Base-by-base conservation (phyloP, 2,113 vertebrate species). In the Gymnobelideus leadbeateri region DNA sequence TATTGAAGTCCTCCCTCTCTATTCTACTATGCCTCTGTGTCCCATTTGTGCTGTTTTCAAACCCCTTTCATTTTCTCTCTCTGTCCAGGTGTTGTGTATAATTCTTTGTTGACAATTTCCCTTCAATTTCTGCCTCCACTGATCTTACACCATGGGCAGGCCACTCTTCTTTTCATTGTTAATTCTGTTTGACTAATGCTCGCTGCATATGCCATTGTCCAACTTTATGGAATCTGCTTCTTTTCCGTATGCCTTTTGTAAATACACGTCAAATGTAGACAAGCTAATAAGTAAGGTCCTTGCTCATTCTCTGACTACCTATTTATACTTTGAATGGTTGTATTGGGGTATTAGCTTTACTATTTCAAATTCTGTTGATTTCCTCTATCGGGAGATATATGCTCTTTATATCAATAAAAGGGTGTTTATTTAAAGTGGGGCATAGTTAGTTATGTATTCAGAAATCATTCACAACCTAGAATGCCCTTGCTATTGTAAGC, bases 341-440 rank as follows among this genome's bases (percentile, higher is more conserved):
- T 77, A 3, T n/a, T n/a, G 68, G 68, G 19, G 2, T 84, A 23
- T 84, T 43, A 43, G 68, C n/a, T 84, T 84, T 84, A 84, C n/a
- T 43, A 84, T 84, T 84, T 84, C 68, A 43, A 43, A 77, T 77
- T 84, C 68, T 84, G n/a, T 43, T 84, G 68, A 84, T 84, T 84
- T 84, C n/a, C 68, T 84, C 19, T 23, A 43, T 84, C 6, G 23
- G 16, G 68, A n/a, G 16, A 84, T n/a, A 84, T 19, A 43, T 23
- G 19, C n/a, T 43, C n/a, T 84, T 84, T 7, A 84, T 6, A 43
- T 84, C n/a, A 84, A 43, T 84, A 84, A 84, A 43, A 84, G 16
- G 68, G n/a, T 84, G n/a, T 43, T 84, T 84, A 84, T 84, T 84
- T 84, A 84, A 84, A 84, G 68, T 84, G 68, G 68, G 68, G n/a